phyloP scores from a whole-genome alignment of 2,888 invertebrate genomes.

The Sympetrum striolatum region DNA sequence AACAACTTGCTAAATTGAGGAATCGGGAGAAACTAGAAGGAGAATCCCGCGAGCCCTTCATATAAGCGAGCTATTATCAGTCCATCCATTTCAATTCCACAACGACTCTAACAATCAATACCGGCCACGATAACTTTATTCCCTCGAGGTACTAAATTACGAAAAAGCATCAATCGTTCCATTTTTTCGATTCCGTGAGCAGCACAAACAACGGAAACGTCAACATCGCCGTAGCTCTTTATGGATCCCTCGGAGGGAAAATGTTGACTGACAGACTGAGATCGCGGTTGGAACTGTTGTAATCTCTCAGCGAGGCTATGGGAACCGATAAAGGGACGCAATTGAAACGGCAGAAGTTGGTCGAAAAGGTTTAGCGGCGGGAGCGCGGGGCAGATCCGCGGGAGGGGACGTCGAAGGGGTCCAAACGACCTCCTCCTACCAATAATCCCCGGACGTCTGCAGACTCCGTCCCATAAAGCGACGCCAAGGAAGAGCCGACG shows the following conservation, averaged over 20 bases:
- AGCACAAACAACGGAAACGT: background rate
- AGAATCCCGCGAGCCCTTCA: too few species aligned
- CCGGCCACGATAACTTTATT: background rate
- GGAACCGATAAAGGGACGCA: conserved; percentile 20
- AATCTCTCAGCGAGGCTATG: background rate
- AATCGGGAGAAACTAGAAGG: too few species aligned
- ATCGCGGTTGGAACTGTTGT: background rate
- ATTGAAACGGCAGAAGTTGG: conserved; percentile 17
- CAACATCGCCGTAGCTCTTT: background rate
- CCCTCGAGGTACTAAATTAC: background rate
- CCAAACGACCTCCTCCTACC: background rate
- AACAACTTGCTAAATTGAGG: too few species aligned
- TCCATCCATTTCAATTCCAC: background rate
- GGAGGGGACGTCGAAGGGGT: background rate
- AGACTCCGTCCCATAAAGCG: conserved; percentile 16
- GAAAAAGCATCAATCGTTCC: background rate
- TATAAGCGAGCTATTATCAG: background rate
- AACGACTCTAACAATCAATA: too few species aligned
- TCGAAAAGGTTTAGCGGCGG: background rate
- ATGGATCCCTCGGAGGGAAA: background rate
- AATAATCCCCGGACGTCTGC: background rate
- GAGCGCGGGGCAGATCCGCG: background rate
- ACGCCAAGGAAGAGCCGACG: conserved; percentile 1
- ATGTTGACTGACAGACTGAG: conserved; percentile 21
- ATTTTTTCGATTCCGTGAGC: background rate